Conservation (phyloP, 2,888 invertebrate species). For the Lithophane leautieri region DNA sequence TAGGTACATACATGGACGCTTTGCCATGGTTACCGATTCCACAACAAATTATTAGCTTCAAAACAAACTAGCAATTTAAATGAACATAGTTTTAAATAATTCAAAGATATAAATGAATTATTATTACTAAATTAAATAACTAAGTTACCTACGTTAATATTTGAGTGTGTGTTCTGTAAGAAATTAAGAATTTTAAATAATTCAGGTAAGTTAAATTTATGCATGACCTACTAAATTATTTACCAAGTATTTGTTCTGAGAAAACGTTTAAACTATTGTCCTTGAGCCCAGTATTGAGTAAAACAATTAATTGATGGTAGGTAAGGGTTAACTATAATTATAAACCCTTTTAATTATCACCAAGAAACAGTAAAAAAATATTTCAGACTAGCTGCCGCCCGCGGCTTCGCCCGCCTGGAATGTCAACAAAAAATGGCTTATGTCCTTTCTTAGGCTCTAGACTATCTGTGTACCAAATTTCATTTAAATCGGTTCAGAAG, state of each 20-base stretch:
- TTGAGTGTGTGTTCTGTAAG: neutral
- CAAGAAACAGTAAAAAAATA: neutral
- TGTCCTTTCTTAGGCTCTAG: too few relatives aligned
- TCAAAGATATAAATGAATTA: neutral
- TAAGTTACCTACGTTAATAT: neutral
- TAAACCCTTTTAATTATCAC: neutral
- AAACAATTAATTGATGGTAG: neutral
- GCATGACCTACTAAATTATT: slow-evolving; percentile 34
- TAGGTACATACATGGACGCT: slow-evolving; percentile 67
- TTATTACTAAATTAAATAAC: neutral
- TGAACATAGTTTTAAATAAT: neutral
- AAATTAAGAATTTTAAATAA: neutral
- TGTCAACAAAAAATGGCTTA: too few relatives aligned
- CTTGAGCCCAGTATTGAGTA: slow-evolving; percentile 13
- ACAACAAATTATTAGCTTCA: slow-evolving; percentile 72
- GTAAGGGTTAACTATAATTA: neutral
- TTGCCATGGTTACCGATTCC: slow-evolving; percentile 71
- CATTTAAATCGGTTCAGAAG: too few relatives aligned
- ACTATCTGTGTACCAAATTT: too few relatives aligned
- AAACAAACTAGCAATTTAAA: slow-evolving; percentile 56
- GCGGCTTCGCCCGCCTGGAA: too few relatives aligned
- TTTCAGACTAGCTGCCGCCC: too few relatives aligned
- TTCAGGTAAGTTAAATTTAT: slow-evolving; percentile 34
- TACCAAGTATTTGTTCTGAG: neutral
- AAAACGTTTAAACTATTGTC: slow-evolving; percentile 11